These are phyloP conservation scores for Prunella strophiata DNA, from an alignment of 2,797 vertebrate species.

Conservation along the genomic window DNA sequence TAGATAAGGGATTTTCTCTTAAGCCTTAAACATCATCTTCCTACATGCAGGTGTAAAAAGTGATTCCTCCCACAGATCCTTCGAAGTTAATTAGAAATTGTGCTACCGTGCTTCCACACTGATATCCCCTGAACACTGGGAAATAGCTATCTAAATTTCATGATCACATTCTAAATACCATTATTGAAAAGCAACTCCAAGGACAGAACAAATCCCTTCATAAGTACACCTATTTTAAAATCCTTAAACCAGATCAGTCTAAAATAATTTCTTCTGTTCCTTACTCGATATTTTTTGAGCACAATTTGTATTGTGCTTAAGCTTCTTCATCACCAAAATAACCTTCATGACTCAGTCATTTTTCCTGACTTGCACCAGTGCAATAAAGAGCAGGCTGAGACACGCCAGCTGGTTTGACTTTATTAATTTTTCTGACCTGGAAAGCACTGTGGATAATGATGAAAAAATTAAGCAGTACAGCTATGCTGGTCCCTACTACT, in stretches of 20 bases:
- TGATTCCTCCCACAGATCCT: neutral
- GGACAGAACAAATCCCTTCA: neutral
- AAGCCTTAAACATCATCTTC: neutral
- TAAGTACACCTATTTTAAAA: neutral
- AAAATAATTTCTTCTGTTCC: neutral
- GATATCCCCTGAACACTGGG: neutral
- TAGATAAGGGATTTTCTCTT: conserved; percentile 4
- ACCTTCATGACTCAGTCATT: neutral
- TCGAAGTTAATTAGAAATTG: neutral
- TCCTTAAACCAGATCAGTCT: neutral
- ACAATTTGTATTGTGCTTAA: neutral
- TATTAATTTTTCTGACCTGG: neutral
- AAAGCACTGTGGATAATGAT: neutral
- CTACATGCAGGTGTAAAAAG: neutral
- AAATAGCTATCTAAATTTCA: neutral
- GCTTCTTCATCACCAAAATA: neutral
- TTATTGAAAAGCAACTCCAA: neutral
- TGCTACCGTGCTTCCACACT: neutral
- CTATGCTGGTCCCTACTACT: neutral
- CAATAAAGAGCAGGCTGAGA: neutral
- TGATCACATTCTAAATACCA: neutral
- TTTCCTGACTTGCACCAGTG: neutral
- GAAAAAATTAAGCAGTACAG: neutral
- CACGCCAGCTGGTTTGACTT: neutral
- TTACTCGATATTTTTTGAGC: neutral